Base-by-base conservation (phyloP, 2,797 vertebrate species). In the Halcyon chelicuti region DNA sequence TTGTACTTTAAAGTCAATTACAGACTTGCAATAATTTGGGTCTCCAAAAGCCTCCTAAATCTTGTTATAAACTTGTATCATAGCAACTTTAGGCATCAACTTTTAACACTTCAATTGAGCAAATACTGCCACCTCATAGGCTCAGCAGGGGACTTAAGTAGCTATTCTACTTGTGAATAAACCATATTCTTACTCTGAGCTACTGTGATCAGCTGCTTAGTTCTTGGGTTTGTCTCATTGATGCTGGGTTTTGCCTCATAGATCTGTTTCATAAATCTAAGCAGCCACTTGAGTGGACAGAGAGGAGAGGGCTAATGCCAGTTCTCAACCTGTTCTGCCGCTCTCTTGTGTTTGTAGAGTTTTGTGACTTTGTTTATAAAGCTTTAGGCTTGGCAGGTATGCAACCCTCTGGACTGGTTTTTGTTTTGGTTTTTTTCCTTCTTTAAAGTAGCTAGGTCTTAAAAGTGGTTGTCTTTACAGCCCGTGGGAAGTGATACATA, bases 281-380 rank as follows among this genome's bases (percentile, higher is more conserved):
- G n/a, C 12, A 73, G 33, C 31, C 42, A 35, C 37, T 79, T 85
- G 73, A 87, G n/a, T 51, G 83, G 88, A 82, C 71, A 88, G 77
- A 42, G 58, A 92, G 73, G 65, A 87, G 60, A 76, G 49, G 37
- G 66, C 31, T 81, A 65, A 52, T 68, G 58, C 63, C 52, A 74
- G 15, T 73, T 86, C 14, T 81, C 37, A 94, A 58, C 57, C 7
- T 68, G 74, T 31, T 6, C 44, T 85, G 42, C 44, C 84, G 47
- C 40, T 86, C 20, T 42, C 23, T 35, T 35, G 7, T 85, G 77
- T 95, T 93, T 94, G 26, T 71, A 0, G 60, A 90, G 73, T 35
- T 90, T 39, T 8, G 42, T 37, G 49, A 28, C 23, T 94, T 83
- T 93, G 19, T 93, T 95, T 96, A 60, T 78, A 67, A 94, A 94